Conservation (phyloP, 1,140 invertebrate species). For the Mamestra configurata region DNA sequence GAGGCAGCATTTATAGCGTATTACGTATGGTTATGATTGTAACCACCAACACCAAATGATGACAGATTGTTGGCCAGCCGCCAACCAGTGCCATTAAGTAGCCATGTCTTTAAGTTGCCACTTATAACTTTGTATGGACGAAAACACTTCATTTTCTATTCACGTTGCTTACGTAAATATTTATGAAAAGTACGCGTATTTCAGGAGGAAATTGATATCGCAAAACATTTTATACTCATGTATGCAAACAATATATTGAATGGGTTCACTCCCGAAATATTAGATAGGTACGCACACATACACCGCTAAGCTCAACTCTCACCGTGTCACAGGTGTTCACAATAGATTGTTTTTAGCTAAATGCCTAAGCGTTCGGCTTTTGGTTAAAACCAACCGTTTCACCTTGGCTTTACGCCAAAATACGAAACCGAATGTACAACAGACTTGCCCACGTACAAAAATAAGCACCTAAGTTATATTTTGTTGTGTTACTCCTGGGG, state of each 20-base stretch:
- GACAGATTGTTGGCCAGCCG: conserved; percentile 33
- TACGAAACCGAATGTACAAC: conserved; percentile 34
- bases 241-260: conserved; percentile 45
- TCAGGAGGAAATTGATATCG: conserved; percentile 24
- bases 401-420: conserved; percentile 41
- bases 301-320: conserved; percentile 7
- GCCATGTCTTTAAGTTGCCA: conserved; percentile 31
- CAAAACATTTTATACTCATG: conserved; percentile 24
- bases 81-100: conserved; percentile 30
- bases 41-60: conserved; percentile 25
- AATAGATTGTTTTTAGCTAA: conserved; percentile 51
- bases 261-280: conserved; percentile 21
- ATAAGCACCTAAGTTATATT: conserved; percentile 47
- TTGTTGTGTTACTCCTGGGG: conserved; percentile 27
- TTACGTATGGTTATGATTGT: conserved; percentile 19
- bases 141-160: conserved; percentile 19
- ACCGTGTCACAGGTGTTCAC: conserved; percentile 36
- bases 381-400: conserved; percentile 48
- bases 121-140: conserved; percentile 38
- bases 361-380: conserved; percentile 46
- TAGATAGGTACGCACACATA: conserved; percentile 6
- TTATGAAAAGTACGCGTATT: conserved; percentile 30
- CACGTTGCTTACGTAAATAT: conserved; percentile 16
- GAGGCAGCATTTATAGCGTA: conserved; percentile 13
- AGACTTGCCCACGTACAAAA: conserved; percentile 44